Conservation (phyloP, 2,113 vertebrate genomes). For the Aldabrachelys gigantea region DNA sequence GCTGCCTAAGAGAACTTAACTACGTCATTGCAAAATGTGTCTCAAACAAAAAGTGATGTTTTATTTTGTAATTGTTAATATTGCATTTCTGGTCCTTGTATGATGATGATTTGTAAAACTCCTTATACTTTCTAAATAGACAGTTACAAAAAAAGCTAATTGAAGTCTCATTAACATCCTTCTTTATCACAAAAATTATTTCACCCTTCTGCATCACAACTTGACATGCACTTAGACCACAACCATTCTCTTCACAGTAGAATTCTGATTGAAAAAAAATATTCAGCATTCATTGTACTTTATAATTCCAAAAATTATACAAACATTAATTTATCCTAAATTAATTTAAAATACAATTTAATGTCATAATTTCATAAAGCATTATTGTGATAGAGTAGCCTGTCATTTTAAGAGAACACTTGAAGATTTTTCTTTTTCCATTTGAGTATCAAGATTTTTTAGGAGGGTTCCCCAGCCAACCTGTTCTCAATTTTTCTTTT, state of each 20-base stretch:
- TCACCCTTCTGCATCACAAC: not conserved
- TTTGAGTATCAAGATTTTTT: not conserved
- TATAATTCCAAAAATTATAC: not conserved
- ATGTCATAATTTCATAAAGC: not conserved
- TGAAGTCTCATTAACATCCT: not conserved
- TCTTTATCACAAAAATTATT: not conserved
- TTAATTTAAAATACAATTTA: not conserved
- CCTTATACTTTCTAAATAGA: not conserved
- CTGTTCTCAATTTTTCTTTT: not conserved
- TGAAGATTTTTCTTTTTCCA: rapidly evolving
- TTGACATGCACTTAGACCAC: not conserved
- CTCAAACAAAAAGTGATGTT: not conserved
- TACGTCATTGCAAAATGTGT: not conserved
- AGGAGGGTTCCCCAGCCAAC: not conserved
- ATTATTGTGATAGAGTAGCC: not conserved
- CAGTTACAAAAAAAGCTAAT: not conserved
- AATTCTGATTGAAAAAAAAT: not conserved
- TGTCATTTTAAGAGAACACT: not conserved
- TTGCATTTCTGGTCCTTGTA: not conserved
- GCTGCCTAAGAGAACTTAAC: not conserved
- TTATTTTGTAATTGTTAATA: not conserved
- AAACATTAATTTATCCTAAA: not conserved
- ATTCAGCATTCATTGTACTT: not conserved
- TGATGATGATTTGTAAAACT: not conserved
- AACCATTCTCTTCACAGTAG: not conserved